Evolutionary conservation across 2,888 invertebrate genomes (phyloP).

Genomic region (Catocala fraxini): DNA sequence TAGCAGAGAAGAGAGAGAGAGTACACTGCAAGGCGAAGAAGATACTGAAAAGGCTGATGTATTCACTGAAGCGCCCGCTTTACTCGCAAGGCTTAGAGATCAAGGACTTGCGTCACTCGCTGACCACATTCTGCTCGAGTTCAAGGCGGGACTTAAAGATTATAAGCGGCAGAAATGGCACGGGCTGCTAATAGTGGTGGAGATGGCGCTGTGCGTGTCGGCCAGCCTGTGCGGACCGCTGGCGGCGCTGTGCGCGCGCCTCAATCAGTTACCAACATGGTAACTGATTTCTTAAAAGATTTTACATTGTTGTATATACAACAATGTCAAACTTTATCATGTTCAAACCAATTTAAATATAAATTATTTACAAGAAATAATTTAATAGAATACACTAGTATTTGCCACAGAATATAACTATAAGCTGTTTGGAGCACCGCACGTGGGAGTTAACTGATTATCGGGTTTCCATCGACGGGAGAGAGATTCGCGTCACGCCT

Average conservation of each 20-base stretch:
- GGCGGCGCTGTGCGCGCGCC: conserved; percentile 89
- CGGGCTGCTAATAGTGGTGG: conserved; percentile 86
- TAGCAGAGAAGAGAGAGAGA: conserved; percentile 63
- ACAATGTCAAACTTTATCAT: no score
- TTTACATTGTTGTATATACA: no score
- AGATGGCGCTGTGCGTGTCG: conserved; percentile 89
- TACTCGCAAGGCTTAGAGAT: conserved; percentile 90
- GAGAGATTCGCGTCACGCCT: background rate
- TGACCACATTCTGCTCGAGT: conserved; percentile 92
- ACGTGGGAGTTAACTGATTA: conserved; percentile 5
- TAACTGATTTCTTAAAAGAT: no score
- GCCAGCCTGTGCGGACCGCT: conserved; percentile 95
- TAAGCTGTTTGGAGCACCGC: background rate
- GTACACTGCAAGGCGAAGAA: conserved; percentile 59
- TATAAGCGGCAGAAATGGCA: conserved; percentile 92
- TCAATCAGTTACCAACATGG: no score
- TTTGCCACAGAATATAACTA: no score
- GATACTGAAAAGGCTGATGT: conserved; percentile 90
- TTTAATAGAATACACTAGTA: no score
- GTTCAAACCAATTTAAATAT: no score
- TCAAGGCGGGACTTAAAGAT: conserved; percentile 92
- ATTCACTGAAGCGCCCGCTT: conserved; percentile 91
- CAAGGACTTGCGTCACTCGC: conserved; percentile 91
- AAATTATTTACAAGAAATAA: no score
- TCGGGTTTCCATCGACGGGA: background rate